These are phyloP conservation scores for Sarcophaga subvicina DNA, from an alignment of 2,888 invertebrate genomes.

Conservation along the genomic window DNA sequence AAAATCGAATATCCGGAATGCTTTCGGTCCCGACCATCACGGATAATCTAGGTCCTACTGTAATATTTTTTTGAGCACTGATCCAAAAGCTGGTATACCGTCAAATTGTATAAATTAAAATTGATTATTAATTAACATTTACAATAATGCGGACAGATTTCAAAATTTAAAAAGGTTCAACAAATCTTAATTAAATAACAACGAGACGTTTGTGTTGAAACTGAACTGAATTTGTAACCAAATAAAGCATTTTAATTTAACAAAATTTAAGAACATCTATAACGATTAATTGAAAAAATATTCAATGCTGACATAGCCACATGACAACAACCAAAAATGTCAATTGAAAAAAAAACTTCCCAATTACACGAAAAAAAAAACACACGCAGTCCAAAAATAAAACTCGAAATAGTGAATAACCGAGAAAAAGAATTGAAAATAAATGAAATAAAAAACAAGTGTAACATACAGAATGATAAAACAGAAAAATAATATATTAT, in stretches of 20 bases:
- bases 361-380: conserved; percentile 2
- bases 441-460: not conserved
- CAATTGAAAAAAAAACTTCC: conserved; percentile 5
- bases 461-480: not conserved
- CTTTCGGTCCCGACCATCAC: too few relatives aligned
- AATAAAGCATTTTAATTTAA: conserved; percentile 25
- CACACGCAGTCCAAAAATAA: not conserved
- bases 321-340: conserved; percentile 14
- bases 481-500: not conserved
- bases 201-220: conserved; percentile 20
- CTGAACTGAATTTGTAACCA: not conserved
- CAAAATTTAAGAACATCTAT: not conserved
- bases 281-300: not conserved
- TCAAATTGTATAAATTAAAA: too few relatives aligned
- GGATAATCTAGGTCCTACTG: too few relatives aligned
- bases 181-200: conserved; percentile 12
- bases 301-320: conserved; percentile 21
- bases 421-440: conserved; percentile 20
- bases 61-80: too few relatives aligned
- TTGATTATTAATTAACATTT: not conserved
- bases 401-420: not conserved
- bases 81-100: too few relatives aligned
- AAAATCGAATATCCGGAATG: too few relatives aligned
- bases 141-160: not conserved
- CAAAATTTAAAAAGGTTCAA: conserved; percentile 29